A percentile compares a stretch with the other conserved stretches of the same genome.
Conservation (phyloP, 2,888 invertebrate genomes). For the Scaptomyza polygonia region DNA sequence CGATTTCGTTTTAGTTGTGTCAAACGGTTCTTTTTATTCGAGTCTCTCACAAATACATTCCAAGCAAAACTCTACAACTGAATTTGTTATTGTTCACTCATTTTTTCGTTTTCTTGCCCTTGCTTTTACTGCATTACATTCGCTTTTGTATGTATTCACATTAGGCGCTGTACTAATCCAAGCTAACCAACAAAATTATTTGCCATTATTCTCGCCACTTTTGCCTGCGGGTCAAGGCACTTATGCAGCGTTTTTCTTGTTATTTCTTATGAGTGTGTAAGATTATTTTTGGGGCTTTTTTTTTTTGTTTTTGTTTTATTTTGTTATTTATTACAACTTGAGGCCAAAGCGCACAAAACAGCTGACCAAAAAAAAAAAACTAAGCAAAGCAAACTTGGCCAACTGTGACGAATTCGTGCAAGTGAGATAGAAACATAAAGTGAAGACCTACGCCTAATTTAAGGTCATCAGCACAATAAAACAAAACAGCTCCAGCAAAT, state of each 20-base stretch:
- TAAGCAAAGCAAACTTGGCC: constrained; percentile 49
- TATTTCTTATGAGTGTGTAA: constrained; percentile 41
- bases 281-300: constrained; percentile 44
- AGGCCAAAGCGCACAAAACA: constrained; percentile 58
- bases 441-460: constrained; percentile 74
- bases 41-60: constrained; percentile 3
- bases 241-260: constrained; percentile 25
- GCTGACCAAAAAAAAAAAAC: constrained; percentile 55
- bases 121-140: constrained; percentile 44
- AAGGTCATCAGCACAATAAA: constrained; percentile 82
- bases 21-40: constrained; percentile 31
- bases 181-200: constrained; percentile 44
- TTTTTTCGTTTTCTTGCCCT: constrained; percentile 15
- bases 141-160: constrained; percentile 49
- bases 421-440: constrained; percentile 29
- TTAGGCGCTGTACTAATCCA: constrained; percentile 46
- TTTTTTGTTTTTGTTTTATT: constrained; percentile 48
- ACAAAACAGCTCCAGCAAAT: constrained; percentile 58
- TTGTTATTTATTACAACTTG: constrained; percentile 67
- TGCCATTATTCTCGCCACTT: constrained; percentile 41
- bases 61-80: constrained; percentile 36
- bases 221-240: constrained; percentile 56
- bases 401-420: constrained; percentile 40
- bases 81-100: constrained; percentile 42
- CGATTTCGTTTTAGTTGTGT: constrained; percentile 24